Evolutionary conservation across 2,113 vertebrate species (phyloP), one percentile per base, ranked within the genome.

Genomic region (Tachysurus vachellii): DNA sequence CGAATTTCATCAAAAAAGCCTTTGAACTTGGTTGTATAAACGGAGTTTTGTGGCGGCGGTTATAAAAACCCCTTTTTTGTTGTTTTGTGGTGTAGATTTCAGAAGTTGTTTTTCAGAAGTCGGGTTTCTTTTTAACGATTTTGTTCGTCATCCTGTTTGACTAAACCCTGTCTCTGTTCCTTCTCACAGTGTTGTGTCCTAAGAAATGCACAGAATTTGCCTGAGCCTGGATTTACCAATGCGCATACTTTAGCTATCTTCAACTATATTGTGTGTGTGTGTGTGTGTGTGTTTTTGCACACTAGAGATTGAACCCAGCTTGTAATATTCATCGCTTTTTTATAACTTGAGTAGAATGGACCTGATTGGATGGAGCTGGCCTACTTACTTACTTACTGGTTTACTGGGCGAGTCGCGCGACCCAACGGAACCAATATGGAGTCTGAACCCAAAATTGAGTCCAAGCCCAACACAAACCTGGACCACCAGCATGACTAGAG

Each of bases 81-180:
- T 86, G 73, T 80, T 54, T 89, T 75, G 57, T 23, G 76, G 76
- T 84, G 75, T 84, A 31, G 66, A 79, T 85, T 89, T 66, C 9
- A 6, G 42, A 85, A 85, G 85, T 8, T 36, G 3, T 59, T 80
- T 80, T 57, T 17, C 36, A 36, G 36, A 36, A 36, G 36, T 17
- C 3, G 6, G 1, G 31, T 80, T 23, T 4, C 42, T 42, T 70
- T 84, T 84, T 83, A 80, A 12, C 61, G n/a, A 70, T 76, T 82
- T 83, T 71, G 82, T 62, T 53, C 28, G n/a, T 59, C 19, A 50
- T 54, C 28, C 80, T 54, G 80, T 90, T 90, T 88, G 86, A 82
- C 73, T 86, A 85, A 85, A 92, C 83, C 81, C 84, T 82, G 66
- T 84, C 16, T 80, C 84, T 82, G 66, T 84, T 19, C 91, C 89